Conservation (phyloP, 2,113 vertebrate genomes). For the Perognathus longimembris region DNA sequence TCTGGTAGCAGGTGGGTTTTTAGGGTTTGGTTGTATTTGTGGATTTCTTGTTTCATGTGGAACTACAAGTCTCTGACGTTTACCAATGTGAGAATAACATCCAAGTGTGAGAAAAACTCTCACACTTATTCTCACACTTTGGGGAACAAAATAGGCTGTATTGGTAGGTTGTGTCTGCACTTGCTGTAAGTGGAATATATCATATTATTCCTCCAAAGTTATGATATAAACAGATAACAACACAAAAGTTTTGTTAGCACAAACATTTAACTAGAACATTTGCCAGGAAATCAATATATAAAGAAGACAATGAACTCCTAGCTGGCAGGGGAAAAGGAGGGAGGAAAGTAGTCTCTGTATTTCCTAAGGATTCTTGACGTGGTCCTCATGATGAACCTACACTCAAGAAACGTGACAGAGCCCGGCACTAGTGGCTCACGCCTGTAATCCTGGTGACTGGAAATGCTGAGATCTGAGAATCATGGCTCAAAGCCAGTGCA, state of each 20-base stretch:
- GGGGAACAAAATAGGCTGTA: conserved; percentile 69
- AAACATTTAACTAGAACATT: conserved; percentile 59
- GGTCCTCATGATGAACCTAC: not conserved
- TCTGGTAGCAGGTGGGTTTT: conserved; percentile 34
- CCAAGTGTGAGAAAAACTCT: conserved; percentile 77
- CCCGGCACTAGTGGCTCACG: too few species aligned
- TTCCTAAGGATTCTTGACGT: not conserved
- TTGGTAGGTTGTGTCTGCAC: conserved; percentile 67
- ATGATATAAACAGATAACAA: conserved; percentile 67
- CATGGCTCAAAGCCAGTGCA: too few species aligned
- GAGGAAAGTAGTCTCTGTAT: not conserved
- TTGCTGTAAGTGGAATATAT: conserved; percentile 70
- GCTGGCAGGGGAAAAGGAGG: not conserved
- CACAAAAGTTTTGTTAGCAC: conserved; percentile 65
- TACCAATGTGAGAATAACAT: conserved; percentile 78
- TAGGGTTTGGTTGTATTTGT: conserved; percentile 40
- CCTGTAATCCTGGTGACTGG: too few species aligned
- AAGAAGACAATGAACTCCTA: conserved; percentile 31
- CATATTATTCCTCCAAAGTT: conserved; percentile 63
- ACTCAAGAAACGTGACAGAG: not conserved
- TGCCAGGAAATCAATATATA: conserved; percentile 50
- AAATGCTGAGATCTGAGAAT: too few species aligned
- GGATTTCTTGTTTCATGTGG: conserved; percentile 42
- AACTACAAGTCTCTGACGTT: conserved; percentile 74
- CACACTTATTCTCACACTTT: conserved; percentile 76